Conservation (phyloP, 1,140 invertebrate genomes). For the Megathymus violae region DNA sequence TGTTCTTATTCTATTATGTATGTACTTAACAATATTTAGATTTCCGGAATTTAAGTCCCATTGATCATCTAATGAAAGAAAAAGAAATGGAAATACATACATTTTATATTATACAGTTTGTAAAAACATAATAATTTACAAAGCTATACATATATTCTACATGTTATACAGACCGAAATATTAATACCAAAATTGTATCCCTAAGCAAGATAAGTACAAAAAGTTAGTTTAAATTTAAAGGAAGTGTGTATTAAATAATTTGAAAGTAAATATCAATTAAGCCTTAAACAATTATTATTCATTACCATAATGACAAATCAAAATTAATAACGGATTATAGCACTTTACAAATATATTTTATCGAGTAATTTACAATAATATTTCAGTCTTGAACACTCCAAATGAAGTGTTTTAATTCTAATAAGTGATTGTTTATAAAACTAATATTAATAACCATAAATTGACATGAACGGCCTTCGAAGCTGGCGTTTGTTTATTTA, state of each 20-base stretch:
- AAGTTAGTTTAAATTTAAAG: too few species aligned
- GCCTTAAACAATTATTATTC: too few species aligned
- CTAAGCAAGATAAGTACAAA: too few species aligned
- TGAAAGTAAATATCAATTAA: too few species aligned
- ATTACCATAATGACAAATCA: constrained; percentile 9
- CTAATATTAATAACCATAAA: constrained; percentile 37
- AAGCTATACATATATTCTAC: too few species aligned
- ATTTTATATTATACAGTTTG: background rate
- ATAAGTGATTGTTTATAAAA: constrained; percentile 43
- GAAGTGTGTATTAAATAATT: too few species aligned
- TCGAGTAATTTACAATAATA: constrained; percentile 14
- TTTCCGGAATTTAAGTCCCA: constrained; percentile 12
- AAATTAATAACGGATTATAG: constrained; percentile 6
- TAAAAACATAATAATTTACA: background rate
- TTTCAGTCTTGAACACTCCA: constrained; percentile 56
- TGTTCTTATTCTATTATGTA: constrained; percentile 22
- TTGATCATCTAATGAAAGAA: constrained; percentile 10
- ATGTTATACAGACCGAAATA: too few species aligned
- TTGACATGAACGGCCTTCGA: constrained; percentile 40
- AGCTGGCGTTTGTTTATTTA: constrained; percentile 5
- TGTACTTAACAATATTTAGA: constrained; percentile 50
- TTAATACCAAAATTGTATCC: too few species aligned
- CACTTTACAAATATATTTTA: constrained; percentile 21
- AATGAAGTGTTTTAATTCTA: constrained; percentile 41
- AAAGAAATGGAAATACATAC: background rate